Base-by-base conservation (phyloP, 1,140 invertebrate genomes). In the Papilio aristodemus region DNA sequence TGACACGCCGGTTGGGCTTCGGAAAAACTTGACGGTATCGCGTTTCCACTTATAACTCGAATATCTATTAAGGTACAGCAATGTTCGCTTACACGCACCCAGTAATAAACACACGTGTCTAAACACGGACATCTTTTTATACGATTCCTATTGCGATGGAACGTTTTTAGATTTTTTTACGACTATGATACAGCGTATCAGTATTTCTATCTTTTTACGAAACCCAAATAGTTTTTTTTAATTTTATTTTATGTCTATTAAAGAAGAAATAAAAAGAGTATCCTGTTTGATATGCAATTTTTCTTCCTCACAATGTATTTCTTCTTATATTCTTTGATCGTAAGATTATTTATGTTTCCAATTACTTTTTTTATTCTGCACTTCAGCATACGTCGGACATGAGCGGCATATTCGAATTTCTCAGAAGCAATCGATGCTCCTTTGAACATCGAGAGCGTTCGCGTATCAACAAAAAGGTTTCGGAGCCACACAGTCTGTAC, bases 401-500 rank as follows among this genome's bases (percentile, higher is more conserved):
- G 32, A 73, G 54, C 66, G 36, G 67, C 64, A 75, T 72, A 80
- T 79, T 74, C 74, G 71, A 80, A 71, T 72, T 88, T 87, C 85
- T 73, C 46, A 71, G 85, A 88, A 90, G 66, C 70, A 73, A 84
- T 84, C 76, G 79, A 78, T 76, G 70, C 70, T 76, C 74, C 72
- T 71, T 78, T 78, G 63, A 80, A 78, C 71, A 75, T 84, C 76
- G 72, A 46, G 71, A 81, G 75, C 46, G 46, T 79, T 79, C 83
- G 78, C 69, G 76, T 69, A 78, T 75, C 77, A 83, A 82, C 80
- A 90, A 87, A 89, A 87, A 84, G 76, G 73, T 72, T 79, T 77
- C 78, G 89, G 86, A 81, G 87, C 89, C 89, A 89, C 80, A 86
- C 85, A 83, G 87, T 91, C 89, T 91, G 87, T 74, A 78, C 73